These are phyloP conservation scores for Notolepis coatsorum DNA, from an alignment of 2,797 vertebrate species.

Conservation along the genomic window DNA sequence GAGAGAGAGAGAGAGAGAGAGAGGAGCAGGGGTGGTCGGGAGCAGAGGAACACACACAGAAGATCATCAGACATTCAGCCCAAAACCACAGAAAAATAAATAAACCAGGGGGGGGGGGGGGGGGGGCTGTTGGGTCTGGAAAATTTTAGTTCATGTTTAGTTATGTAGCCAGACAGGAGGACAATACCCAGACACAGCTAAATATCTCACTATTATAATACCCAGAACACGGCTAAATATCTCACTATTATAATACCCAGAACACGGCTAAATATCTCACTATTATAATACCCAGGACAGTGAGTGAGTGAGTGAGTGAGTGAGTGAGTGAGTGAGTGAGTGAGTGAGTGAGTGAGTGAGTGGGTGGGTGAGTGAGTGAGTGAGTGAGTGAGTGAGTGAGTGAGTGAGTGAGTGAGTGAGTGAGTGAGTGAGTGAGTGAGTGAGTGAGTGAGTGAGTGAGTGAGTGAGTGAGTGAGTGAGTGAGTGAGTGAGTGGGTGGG, in stretches of 20 bases:
- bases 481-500: neutral
- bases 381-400: neutral
- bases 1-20: slow-evolving; percentile 24
- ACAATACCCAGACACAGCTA: slow-evolving; percentile 63
- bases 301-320: slow-evolving; percentile 1
- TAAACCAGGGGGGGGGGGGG: slow-evolving; percentile 40
- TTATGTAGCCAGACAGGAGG: slow-evolving; percentile 55
- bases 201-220: slow-evolving; percentile 67
- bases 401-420: slow-evolving; percentile 19
- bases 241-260: slow-evolving; percentile 62
- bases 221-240: slow-evolving; percentile 62
- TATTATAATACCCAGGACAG: slow-evolving; percentile 33
- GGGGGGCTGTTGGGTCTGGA: slow-evolving; percentile 55
- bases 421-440: slow-evolving; percentile 58
- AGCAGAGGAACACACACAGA: slow-evolving; percentile 58
- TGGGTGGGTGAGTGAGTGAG: neutral
- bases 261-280: slow-evolving; percentile 63
- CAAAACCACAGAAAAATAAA: slow-evolving; percentile 73
- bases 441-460: slow-evolving; percentile 22
- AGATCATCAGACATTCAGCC: slow-evolving; percentile 63
- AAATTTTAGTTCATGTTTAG: slow-evolving; percentile 70
- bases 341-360: neutral
- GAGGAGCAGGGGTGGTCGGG: slow-evolving; percentile 31
- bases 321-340: neutral
- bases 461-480: neutral